Base-by-base conservation (phyloP, 2,888 invertebrate species). In the Eustalomyia histrio region DNA sequence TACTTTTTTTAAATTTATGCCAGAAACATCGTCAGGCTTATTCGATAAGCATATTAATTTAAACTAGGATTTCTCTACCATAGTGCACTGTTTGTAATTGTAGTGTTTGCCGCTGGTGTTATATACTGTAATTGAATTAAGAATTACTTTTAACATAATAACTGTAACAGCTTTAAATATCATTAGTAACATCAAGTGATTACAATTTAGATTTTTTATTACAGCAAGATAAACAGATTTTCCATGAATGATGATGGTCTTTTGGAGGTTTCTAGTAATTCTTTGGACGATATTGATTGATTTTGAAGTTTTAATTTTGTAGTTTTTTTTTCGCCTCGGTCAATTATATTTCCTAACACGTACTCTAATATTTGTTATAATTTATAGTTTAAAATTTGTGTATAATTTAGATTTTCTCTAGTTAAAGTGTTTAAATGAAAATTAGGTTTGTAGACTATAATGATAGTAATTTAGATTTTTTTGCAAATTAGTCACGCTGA, bases 291-390 rank as follows among this genome's bases (percentile, higher is more conserved):
- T 39, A 39, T n/a, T 47, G 43, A 6, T n/a, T n/a, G 43, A n/a
- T 12, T 39, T 47, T 47, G 6, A 47, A 47, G 43, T 47, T 47
- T 47, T n/a, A n/a, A n/a, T n/a, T 47, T 39, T 1, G 39, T 39
- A 14, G 1, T 75, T n/a, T 75, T 4, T 29, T 29, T 29, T 29
- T 21, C 55, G 63, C 35, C 57, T 63, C 76, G 67, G 64, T 73
- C 65, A 74, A 74, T 80, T 69, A 69, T 55, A 57, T 80, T 80
- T 80, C 76, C 76, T 68, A 80, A 80, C 76, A 78, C 76, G 76
- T 80, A 76, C 17, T 74, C 39, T 21, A 71, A 75, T 63, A 39
- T 76, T 67, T 60, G 9, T 57, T 43, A 35, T 43, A 47, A 47
- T 58, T 63, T 47, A 50, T 12, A 29, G 8, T 33, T 29, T 50